Percentiles rank a stretch among this genome's conserved stretches.
Conservation (phyloP, 2,113 vertebrate genomes). For the Menura novaehollandiae region DNA sequence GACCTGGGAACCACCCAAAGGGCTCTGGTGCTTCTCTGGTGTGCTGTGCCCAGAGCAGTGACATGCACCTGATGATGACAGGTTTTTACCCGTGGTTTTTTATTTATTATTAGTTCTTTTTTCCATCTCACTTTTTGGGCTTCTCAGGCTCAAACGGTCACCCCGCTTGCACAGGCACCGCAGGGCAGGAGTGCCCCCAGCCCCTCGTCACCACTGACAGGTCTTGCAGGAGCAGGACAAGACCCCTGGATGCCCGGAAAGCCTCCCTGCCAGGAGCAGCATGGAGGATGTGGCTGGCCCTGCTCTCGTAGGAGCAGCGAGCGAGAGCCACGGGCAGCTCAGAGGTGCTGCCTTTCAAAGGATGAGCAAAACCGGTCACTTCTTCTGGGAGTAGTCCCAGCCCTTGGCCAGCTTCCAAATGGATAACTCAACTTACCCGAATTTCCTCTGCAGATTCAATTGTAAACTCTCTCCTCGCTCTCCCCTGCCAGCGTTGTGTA, state of each 20-base stretch:
- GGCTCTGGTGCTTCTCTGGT: not conserved
- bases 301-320: rapidly evolving
- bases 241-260: not conserved
- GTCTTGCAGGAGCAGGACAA: not conserved
- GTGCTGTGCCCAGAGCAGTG: not conserved
- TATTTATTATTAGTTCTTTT: not conserved
- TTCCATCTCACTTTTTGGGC: not conserved
- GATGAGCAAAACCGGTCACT: not conserved
- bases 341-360: not conserved
- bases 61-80: not conserved
- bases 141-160: not conserved
- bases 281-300: not conserved
- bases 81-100: not conserved
- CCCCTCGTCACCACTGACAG: not conserved
- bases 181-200: not conserved
- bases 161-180: not conserved
- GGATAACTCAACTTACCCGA: slow-evolving; percentile 43
- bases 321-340: not conserved
- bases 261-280: not conserved
- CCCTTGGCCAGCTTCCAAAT: slow-evolving; percentile 15
- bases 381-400: not conserved
- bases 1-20: not conserved
- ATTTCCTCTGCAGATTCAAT: slow-evolving; percentile 48
- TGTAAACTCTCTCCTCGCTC: slow-evolving; percentile 27
- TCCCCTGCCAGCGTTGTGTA: not conserved